Conservation (phyloP, 2,113 vertebrate species). For the cat (Felis catus) region DNA sequence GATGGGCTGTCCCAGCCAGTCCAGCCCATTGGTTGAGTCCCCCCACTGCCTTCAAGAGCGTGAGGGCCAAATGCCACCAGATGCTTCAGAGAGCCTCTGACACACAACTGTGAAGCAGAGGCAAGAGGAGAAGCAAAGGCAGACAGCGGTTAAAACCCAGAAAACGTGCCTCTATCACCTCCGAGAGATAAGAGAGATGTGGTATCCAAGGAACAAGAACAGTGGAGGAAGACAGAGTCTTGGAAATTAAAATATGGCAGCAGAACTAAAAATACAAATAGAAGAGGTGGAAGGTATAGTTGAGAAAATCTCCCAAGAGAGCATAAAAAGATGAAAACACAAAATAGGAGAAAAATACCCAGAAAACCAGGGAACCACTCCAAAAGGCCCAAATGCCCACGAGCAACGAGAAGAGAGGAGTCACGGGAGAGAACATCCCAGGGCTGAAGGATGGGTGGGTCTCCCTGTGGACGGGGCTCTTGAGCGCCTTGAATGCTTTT, state of each 20-base stretch:
- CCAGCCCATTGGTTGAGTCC: rapidly evolving
- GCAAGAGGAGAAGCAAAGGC: background rate
- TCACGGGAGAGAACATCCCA: too few relatives aligned
- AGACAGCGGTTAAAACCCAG: background rate
- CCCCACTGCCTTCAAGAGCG: background rate
- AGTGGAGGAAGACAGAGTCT: background rate
- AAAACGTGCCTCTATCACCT: rapidly evolving
- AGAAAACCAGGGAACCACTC: background rate
- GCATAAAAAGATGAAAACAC: background rate
- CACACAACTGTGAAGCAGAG: background rate
- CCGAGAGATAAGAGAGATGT: rapidly evolving
- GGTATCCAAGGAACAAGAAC: background rate
- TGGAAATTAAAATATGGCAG: background rate
- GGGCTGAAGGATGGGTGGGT: background rate
- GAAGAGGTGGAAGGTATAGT: background rate
- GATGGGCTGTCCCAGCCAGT: rapidly evolving
- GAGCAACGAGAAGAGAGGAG: too few relatives aligned
- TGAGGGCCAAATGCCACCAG: background rate
- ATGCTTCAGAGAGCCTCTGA: background rate
- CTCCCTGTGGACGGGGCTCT: rapidly evolving
- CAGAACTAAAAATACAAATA: background rate
- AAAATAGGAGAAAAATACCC: background rate
- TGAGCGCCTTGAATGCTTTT: rapidly evolving
- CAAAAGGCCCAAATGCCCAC: background rate
- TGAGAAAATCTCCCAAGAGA: background rate